Evolutionary conservation across 2,888 invertebrate species (phyloP).

Genomic region (Eristalis tenax): DNA sequence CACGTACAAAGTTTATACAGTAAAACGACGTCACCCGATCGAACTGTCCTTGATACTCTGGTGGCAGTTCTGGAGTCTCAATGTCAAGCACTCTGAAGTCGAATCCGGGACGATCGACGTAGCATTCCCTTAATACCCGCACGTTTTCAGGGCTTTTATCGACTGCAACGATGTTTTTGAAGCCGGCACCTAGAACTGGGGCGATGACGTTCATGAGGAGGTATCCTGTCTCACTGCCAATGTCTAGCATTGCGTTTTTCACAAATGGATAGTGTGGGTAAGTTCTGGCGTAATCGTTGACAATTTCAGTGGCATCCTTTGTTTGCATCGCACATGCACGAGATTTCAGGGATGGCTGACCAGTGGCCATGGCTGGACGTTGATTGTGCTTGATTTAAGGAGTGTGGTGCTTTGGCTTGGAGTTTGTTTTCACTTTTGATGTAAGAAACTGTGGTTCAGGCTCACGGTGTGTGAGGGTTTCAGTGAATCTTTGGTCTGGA

Average conservation of each 20-base stretch:
- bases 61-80: slow-evolving; percentile 81
- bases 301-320: slow-evolving; percentile 84
- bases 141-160: slow-evolving; percentile 89
- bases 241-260: slow-evolving; percentile 84
- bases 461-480: too few species aligned
- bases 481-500: too few species aligned
- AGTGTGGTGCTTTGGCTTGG: too few species aligned
- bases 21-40: slow-evolving; percentile 89
- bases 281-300: slow-evolving; percentile 84
- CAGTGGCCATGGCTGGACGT: slow-evolving; percentile 79
- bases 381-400: too few species aligned
- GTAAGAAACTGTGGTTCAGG: too few species aligned
- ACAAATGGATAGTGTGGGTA: slow-evolving; percentile 84
- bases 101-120: slow-evolving; percentile 77
- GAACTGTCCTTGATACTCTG: slow-evolving; percentile 82
- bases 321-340: slow-evolving; percentile 87
- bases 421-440: too few species aligned
- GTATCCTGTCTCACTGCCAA: slow-evolving; percentile 89
- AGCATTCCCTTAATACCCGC: slow-evolving; percentile 84
- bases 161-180: slow-evolving; percentile 83
- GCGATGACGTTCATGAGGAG: slow-evolving; percentile 85
- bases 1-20: slow-evolving; percentile 90
- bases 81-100: slow-evolving; percentile 84
- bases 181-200: slow-evolving; percentile 84
- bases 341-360: slow-evolving; percentile 87